Evolutionary conservation across 2,888 invertebrate species (phyloP), one percentile per base, ranked within the genome.

Genomic region (Heliconius ethilla): DNA sequence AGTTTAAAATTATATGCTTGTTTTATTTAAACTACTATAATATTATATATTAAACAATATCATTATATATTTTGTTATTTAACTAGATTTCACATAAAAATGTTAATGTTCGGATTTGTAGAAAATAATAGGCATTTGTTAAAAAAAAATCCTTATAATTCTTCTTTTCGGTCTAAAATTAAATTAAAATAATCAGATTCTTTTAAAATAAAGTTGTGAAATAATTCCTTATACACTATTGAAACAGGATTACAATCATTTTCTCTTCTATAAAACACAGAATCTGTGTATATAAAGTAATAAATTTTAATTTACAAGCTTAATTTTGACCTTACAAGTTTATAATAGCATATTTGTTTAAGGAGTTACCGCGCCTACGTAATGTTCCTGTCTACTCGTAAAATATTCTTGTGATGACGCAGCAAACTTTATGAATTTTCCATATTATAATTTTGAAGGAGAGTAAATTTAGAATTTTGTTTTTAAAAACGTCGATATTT

Each of bases 251-350:
- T 18, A 22, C 7, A 51, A 51, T 22, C 3, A 51, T 15, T 15
- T 73, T 67, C 70, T n/a, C 51, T 77, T 80, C 75, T 51, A 77
- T 59, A 65, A 65, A 59, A 73, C 29, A 63, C 7, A 45, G 29
- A 51, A 78, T 81, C 77, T 75, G 66, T 75, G 76, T 76, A n/a
- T 25, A 69, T 74, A 63, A 66, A 51, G 77, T 67, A 73, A 81
- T 77, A 81, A 80, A 81, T 79, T 80, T 75, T 74, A 78, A 81
- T 82, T 80, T 80, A 76, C 77, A 78, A 66, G 79, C 78, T 76
- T 81, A 81, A 80, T 79, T 82, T 82, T 65, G 67, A 79, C 80
- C 78, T 80, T 82, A 79, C 73, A 74, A 75, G 73, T 70, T 78
- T 77, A 80, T 79, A 80, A 82, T 82, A 82, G 72, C 70, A 75